Evolutionary conservation across 2,113 vertebrate species (phyloP), one percentile per base, ranked within the genome.

Genomic region (Pollimyrus isidori): DNA sequence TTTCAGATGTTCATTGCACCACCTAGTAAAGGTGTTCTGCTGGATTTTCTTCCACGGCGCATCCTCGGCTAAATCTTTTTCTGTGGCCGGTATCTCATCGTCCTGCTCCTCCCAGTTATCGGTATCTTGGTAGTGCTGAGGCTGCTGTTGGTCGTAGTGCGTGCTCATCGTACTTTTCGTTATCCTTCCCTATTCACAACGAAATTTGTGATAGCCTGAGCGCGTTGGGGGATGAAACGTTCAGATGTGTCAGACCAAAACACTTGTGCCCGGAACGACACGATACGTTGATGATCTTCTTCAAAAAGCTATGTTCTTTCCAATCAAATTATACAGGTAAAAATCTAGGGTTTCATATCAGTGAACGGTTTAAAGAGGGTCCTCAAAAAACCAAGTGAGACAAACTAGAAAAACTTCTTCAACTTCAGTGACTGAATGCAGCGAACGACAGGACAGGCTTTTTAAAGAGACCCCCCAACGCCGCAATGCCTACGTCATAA

Each of bases 1-100:
- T 92, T 97, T 97, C 73, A 98, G 97, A 93, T 98, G 97, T 93
- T 98, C 95, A 90, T 98, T 99, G 94, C 97, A 98, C 98, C 98
- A 98, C 89, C 98, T 95, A 3, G 98, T 98, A 95, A 99, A 99
- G 1, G 98, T 99, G 96, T 99, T 99, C 95, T 99, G 98, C 93
- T 99, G 98, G 95, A 99, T 99, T 95, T 98, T 98, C 96, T 99
- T 99, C 98, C 98, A 99, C 0, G 98, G 98, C 58, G 98, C 98
- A 92, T 99, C 98, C 94, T 99, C 98, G 0, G 98, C 97, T 87
- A 99, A 94, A 92, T 99, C 98, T 93, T 99, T 99, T 95, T 99
- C 98, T 0, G 97, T 97, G 92, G 97, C 97, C 0, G 98, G 98
- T 95, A 99, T 97, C 93, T 99, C 95, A 88, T 96, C 98, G 91